A percentile compares a stretch with the other conserved stretches of the same genome.
These are phyloP conservation scores for Tetramorium parvispinum DNA, from an alignment of 1,140 invertebrate species.

Conservation along the genomic window DNA sequence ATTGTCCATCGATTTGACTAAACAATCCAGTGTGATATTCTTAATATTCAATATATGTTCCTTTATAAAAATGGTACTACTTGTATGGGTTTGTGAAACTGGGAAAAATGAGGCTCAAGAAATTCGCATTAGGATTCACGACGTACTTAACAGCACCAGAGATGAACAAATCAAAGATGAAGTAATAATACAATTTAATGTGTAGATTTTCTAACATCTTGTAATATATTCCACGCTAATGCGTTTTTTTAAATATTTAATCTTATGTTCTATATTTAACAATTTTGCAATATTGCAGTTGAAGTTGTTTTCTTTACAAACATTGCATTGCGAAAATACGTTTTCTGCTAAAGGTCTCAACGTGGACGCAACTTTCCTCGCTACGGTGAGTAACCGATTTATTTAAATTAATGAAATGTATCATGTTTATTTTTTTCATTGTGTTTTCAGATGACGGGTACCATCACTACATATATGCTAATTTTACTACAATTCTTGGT, in stretches of 20 bases:
- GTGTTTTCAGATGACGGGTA: neutral
- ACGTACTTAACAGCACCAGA: neutral
- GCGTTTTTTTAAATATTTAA: neutral
- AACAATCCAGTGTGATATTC: too few relatives aligned
- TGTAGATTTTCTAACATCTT: neutral
- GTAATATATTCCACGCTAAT: neutral
- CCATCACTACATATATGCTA: neutral
- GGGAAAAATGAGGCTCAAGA: neutral
- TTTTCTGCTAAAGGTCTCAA: neutral
- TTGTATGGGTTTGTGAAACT: neutral
- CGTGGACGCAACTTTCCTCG: neutral
- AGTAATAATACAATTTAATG: neutral
- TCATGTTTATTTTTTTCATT: neutral
- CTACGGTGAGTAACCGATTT: neutral
- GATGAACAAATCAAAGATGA: neutral
- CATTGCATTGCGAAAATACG: neutral
- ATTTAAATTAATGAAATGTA: neutral
- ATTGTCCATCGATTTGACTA: neutral
- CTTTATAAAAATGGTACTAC: neutral
- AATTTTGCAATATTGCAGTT: neutral
- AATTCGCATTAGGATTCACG: neutral
- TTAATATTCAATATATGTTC: neutral
- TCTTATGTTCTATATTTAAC: neutral
- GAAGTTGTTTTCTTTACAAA: neutral
- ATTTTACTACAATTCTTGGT: neutral